phyloP scores from a whole-genome alignment of 2,797 vertebrate species.

The Emys orbicularis region DNA sequence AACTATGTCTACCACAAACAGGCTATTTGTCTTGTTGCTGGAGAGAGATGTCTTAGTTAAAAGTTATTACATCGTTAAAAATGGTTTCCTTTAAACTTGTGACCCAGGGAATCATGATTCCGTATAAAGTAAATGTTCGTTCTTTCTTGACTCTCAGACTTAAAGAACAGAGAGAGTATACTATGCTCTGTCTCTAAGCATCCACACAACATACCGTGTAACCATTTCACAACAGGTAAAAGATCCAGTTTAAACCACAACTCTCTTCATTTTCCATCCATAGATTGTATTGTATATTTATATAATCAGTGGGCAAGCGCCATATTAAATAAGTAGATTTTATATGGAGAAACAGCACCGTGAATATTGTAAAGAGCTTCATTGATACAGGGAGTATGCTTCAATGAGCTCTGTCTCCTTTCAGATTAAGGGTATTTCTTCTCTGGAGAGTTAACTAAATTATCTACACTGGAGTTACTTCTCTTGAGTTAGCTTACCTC shows the following conservation, averaged over 20 bases:
- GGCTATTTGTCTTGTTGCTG: background rate
- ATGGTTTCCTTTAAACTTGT: background rate
- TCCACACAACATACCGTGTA: background rate
- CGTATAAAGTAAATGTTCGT: background rate
- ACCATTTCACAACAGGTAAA: background rate
- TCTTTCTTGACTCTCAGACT: background rate
- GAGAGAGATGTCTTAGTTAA: background rate
- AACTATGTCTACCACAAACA: background rate
- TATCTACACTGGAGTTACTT: background rate
- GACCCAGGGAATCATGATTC: background rate
- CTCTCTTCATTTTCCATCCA: background rate
- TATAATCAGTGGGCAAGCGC: background rate
- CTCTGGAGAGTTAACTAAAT: rapidly evolving
- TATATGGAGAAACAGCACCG: background rate
- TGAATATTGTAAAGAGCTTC: rapidly evolving
- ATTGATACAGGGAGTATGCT: rapidly evolving
- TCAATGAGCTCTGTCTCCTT: background rate
- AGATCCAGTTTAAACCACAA: background rate
- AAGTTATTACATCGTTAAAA: background rate
- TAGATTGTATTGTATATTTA: background rate
- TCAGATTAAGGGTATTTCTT: background rate
- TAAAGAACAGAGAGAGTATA: background rate
- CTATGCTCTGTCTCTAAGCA: background rate
- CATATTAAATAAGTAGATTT: background rate
- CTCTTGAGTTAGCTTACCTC: background rate